phyloP scores from a whole-genome alignment of 2,113 vertebrate species.

The Indri indri region DNA sequence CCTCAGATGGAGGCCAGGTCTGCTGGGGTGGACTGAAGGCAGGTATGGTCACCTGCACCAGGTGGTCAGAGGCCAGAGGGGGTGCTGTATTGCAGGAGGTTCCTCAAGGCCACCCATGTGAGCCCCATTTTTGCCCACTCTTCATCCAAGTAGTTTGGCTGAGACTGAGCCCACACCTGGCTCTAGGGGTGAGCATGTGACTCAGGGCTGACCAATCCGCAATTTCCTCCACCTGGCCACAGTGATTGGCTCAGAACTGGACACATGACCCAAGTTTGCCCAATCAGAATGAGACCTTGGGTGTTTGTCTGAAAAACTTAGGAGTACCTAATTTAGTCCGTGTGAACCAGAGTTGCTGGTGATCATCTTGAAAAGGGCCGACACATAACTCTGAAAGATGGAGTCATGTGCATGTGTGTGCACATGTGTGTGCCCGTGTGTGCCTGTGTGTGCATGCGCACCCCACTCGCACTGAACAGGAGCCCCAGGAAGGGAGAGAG shows the following conservation, averaged over 20 bases:
- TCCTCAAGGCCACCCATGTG: neutral
- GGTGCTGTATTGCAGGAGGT: neutral
- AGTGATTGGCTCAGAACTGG: neutral
- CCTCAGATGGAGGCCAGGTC: neutral
- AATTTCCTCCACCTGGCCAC: neutral
- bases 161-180: neutral
- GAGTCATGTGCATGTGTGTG: rapidly evolving
- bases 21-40: neutral
- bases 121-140: neutral
- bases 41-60: neutral
- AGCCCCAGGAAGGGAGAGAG: neutral
- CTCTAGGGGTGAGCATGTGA: neutral
- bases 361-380: neutral
- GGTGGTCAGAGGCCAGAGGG: neutral
- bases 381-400: neutral
- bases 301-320: neutral
- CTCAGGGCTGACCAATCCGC: neutral
- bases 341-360: neutral
- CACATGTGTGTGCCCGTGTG: rapidly evolving
- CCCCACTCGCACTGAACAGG: neutral
- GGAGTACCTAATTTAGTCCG: neutral
- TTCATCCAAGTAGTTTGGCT: no score
- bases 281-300: neutral
- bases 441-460: no score
- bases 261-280: neutral